phyloP scores from a whole-genome alignment of 2,113 vertebrate genomes.

The Muscicapa adusta region DNA sequence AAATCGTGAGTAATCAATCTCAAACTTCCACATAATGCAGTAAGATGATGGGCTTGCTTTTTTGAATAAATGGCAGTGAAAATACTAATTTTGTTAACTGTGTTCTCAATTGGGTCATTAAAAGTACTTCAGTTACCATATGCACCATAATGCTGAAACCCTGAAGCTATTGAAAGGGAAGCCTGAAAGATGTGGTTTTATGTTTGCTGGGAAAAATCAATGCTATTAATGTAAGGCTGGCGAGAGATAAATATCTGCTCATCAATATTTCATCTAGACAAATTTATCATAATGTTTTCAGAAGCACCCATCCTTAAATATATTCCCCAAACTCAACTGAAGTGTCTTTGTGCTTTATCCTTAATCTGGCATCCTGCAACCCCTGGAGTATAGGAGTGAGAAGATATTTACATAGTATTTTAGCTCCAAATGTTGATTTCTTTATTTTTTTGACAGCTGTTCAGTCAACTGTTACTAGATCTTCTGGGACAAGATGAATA shows the following conservation, averaged over 20 bases:
- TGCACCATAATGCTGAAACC: neutral
- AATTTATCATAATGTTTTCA: neutral
- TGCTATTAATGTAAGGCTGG: neutral
- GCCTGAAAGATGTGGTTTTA: neutral
- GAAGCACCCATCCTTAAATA: neutral
- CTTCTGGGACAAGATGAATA: neutral
- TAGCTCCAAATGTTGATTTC: neutral
- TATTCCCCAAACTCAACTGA: neutral
- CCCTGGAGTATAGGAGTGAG: neutral
- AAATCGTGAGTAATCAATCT: neutral
- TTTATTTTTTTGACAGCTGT: neutral
- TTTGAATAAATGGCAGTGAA: neutral
- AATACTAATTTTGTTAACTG: neutral
- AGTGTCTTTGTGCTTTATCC: neutral
- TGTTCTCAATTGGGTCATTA: constrained; percentile 6
- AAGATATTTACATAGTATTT: neutral
- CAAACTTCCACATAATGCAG: neutral
- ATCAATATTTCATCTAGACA: constrained; percentile 38
- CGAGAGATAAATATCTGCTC: neutral
- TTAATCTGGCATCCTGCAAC: neutral
- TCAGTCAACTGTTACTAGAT: neutral
- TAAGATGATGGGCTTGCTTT: neutral
- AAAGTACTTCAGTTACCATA: neutral
- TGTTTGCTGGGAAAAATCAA: neutral
- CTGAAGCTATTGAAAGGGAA: neutral